Evolutionary conservation across 2,888 invertebrate species (phyloP), one percentile per base, ranked within the genome.

Genomic region (Drosophila macrospina): DNA sequence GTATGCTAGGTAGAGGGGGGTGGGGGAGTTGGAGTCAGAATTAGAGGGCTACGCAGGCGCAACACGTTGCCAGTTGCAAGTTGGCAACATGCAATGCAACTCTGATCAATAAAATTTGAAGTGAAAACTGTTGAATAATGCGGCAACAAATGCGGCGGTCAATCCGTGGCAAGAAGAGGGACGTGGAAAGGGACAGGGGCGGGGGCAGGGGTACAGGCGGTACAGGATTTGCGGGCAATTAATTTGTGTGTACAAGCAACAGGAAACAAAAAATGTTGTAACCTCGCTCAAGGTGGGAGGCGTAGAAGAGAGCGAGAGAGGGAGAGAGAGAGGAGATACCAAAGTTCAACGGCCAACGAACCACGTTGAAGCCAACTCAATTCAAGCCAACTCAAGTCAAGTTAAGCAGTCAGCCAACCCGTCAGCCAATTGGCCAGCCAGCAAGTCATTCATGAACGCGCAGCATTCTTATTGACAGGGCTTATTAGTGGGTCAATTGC

Each of bases 221-320:
- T 77, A 89, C 91, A 90, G 90, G 91, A 91, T 90, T 91, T 90
- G 91, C 91, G 91, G 91, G 89, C 91, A 84, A 90, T 90, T 91
- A 91, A 90, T 91, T 90, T 87, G 85, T 84, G 74, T 78, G 60
- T 51, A 55, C 47, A 52, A 66, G 81, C 83, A 83, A 83, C 83
- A 88, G 86, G 84, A 88, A 84, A 79, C 61, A 64, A 67, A 66
- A 67, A 66, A 36, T 36, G 39, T 52, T 52, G 7, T 47, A 66
- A 57, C 48, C 57, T 47, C 50, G 15, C 26, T 5, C 15, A 26
- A 13, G 8, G 39, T 24, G 32, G 24, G 16, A 42, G 34, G 32
- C 45, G n/a, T 3, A 20, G 13, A 24, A n/a, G n/a, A n/a, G n/a
- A n/a, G n/a, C n/a, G n/a, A n/a, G n/a, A n/a, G n/a, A n/a, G n/a